Evolutionary conservation across 2,888 invertebrate genomes (phyloP), one percentile per base, ranked within the genome.

Genomic region (Morpho achilles): DNA sequence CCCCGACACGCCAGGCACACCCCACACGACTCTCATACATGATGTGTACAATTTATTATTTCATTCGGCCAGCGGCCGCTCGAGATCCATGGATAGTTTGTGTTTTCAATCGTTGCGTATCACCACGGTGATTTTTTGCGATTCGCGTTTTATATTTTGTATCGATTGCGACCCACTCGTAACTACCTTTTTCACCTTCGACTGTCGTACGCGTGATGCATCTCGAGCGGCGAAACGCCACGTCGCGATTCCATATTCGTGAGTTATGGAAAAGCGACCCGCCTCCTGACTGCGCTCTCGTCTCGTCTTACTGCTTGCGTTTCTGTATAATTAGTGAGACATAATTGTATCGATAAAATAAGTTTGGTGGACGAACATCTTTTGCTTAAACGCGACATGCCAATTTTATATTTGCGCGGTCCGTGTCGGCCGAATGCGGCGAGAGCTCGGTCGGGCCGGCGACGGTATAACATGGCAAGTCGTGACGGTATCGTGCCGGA

Each of bases 231-330:
- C 64, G 58, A 32, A 58, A 71, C 74, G 72, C 62, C 61, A 65
- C 73, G 77, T 68, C 77, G 77, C 75, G 61, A 59, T 59, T 62
- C 66, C 76, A 71, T 73, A 75, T 76, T 76, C 70, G 82, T 82
- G 74, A 83, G 82, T 82, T 65, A 78, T 69, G 77, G 67, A 57
- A 70, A 70, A 63, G 79, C 76, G 80, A 68, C 71, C 67, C 69
- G 72, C 70, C 40, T 65, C 58, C 67, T 56, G 61, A 52, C 44
- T 48, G 56, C 53, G 50, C 53, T 54, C 53, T 56, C 53, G 51
- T 47, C 58, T 57, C 42, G 58, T 48, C 44, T 16, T 8, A 8
- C 32, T 32, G 4, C 32, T 32, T 32, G 4, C 32, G 32, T 32
- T 32, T 32, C 32, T 32, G 32, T 5, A 3, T 32, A 32, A 32